Evolutionary conservation across 2,113 vertebrate species (phyloP).

Genomic region (Emydura subglobosa): DNA sequence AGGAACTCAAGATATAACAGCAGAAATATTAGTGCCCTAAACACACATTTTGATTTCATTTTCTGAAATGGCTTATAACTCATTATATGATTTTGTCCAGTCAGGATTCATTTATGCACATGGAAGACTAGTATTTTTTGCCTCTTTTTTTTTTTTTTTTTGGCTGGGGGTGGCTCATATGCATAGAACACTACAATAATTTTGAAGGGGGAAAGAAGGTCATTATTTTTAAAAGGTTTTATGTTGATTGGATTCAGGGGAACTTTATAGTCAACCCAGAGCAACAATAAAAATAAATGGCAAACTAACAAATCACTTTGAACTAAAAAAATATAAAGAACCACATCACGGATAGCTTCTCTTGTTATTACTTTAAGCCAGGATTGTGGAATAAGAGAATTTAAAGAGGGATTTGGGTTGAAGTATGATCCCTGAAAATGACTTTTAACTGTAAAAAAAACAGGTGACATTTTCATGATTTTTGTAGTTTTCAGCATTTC

Average conservation of each 20-base stretch:
- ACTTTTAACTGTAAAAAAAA: neutral
- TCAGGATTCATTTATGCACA: constrained; percentile 16
- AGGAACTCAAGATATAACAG: constrained; percentile 21
- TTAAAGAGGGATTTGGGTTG: neutral
- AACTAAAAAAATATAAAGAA: fast-evolving
- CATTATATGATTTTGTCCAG: neutral
- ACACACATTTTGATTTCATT: constrained; percentile 21
- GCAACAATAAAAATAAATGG: neutral
- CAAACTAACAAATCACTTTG: neutral
- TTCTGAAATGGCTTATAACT: neutral
- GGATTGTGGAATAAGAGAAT: neutral
- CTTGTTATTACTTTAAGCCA: neutral
- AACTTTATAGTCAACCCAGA: neutral
- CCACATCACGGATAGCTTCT: neutral
- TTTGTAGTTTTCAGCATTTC: neutral
- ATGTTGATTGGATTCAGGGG: neutral
- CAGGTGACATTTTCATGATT: neutral
- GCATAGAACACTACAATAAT: neutral
- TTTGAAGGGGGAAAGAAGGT: neutral
- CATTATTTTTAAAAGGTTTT: neutral
- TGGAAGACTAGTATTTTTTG: neutral
- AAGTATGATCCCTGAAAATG: neutral
- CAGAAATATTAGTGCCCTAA: constrained; percentile 22
- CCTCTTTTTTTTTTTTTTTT: neutral
- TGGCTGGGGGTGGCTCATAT: neutral